These are phyloP conservation scores for Psittacus erithacus DNA, from an alignment of 2,113 vertebrate genomes.

Conservation along the genomic window DNA sequence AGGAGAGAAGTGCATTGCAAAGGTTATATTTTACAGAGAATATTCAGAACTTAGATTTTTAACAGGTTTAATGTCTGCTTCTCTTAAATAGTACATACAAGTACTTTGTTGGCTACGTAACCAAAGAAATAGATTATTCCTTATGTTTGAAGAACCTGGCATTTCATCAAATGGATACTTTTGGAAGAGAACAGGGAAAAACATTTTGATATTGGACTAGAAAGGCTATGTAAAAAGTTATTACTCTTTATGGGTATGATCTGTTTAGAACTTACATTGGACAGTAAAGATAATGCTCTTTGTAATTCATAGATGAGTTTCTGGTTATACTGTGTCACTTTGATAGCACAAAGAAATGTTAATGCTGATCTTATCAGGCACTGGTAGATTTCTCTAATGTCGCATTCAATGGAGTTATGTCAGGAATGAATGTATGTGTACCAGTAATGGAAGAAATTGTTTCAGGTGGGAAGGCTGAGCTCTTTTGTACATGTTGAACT, in stretches of 20 bases:
- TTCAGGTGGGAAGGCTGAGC: neutral
- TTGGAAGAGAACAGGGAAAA: neutral
- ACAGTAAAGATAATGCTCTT: neutral
- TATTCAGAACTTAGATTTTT: constrained; percentile 12
- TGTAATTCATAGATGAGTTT: neutral
- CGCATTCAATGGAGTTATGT: neutral
- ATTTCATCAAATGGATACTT: neutral
- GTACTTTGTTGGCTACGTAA: neutral
- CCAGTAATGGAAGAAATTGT: neutral
- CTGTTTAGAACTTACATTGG: neutral
- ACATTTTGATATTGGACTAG: neutral
- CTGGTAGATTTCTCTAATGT: neutral
- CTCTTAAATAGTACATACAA: neutral
- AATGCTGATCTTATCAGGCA: constrained; percentile 4
- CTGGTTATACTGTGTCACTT: neutral
- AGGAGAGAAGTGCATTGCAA: neutral
- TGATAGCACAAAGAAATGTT: neutral
- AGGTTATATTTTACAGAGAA: constrained; percentile 19
- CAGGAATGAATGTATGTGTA: neutral
- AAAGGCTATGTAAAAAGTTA: neutral
- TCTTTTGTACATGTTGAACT: neutral
- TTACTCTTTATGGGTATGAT: neutral
- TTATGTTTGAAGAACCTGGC: neutral
- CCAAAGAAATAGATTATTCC: neutral
- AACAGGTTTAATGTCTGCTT: neutral